Base-by-base conservation (phyloP, 2,888 invertebrate species). In the Diaprepes abbreviatus region DNA sequence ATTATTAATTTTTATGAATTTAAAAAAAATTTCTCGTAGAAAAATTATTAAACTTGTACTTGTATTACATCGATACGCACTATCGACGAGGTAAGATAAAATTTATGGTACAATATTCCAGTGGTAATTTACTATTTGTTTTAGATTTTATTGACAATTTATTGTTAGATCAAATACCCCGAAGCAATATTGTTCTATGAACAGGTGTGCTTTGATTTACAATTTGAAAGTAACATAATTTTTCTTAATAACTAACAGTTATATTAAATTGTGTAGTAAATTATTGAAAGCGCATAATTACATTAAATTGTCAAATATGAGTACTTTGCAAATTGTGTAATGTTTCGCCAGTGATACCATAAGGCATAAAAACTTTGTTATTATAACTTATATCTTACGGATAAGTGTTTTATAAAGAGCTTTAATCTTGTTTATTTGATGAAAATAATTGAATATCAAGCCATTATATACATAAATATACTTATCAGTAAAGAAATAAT, bases 201-300 rank as follows among this genome's bases (percentile, higher is more conserved):
- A 12, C 45, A 45, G 45, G 45, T 45, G 45, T 45, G 21, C 45
- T 21, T 24, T 45, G 45, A 45, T 45, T 45, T 24, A 45, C 24
- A 45, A 24, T 24, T 45, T 45, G 24, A 45, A 45, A 45, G 45
- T 5, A 45, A 21, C 12, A 24, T 24, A 24, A 40, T 40, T 40
- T 40, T 45, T 24, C 24, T 45, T 24, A 12, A n/a, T 21, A 45
- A n/a, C n/a, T n/a, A n/a, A 24, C 24, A 24, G 21, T 45, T 21
- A 40, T 40, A 4, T 40, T 40, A 40, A 21, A 24, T 24, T 45
- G n/a, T 24, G 12, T n/a, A 12, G 12, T 12, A 45, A 24, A 6
- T 24, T 45, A 24, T 45, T n/a, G 21, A 24, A 45, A 45, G 24
- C 2, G 24, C n/a, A 24, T 45, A 12, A 45, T 45, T 45, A 45